Conservation (phyloP, 1,140 invertebrate species). For the Drosophila navojoa region DNA sequence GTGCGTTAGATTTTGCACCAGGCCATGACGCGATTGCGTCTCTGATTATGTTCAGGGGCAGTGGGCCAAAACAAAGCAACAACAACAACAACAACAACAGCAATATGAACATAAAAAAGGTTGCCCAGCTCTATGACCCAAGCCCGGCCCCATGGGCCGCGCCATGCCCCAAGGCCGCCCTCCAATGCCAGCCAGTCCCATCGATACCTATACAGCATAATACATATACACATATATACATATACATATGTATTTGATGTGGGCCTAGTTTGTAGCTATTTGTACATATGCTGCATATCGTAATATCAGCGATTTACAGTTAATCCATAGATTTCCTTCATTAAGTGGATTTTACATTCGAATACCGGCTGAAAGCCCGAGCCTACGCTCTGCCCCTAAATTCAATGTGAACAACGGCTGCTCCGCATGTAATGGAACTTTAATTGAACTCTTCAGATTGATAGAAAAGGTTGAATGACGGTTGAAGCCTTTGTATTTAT, state of each 20-base stretch:
- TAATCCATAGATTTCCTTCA: conserved; percentile 37
- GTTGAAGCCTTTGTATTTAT: too few species aligned
- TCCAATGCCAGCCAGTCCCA: background rate
- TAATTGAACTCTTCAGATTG: too few species aligned
- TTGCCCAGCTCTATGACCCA: conserved; percentile 20
- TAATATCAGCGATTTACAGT: conserved; percentile 43
- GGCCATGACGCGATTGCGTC: conserved; percentile 41
- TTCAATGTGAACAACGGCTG: too few species aligned
- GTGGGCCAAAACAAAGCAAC: conserved; percentile 6
- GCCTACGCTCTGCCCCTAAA: too few species aligned
- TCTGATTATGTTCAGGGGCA: conserved; percentile 36
- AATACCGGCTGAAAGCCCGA: conserved; percentile 4
- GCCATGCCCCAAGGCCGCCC: background rate
- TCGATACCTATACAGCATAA: background rate
- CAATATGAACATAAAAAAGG: conserved; percentile 9
- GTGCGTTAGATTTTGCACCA: conserved; percentile 15
- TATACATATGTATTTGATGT: conserved; percentile 1
- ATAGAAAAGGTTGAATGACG: too few species aligned
- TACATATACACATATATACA: background rate
- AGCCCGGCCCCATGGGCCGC: conserved; percentile 3
- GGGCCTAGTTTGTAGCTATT: conserved; percentile 24
- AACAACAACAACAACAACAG: too few species aligned
- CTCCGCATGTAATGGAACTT: too few species aligned
- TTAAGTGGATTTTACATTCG: conserved; percentile 17
- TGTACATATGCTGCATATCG: conserved; percentile 32